A percentile compares a stretch with the other conserved stretches of the same genome.
Evolutionary conservation across 2,888 invertebrate genomes (phyloP).

Genomic region (Euphydryas editha): DNA sequence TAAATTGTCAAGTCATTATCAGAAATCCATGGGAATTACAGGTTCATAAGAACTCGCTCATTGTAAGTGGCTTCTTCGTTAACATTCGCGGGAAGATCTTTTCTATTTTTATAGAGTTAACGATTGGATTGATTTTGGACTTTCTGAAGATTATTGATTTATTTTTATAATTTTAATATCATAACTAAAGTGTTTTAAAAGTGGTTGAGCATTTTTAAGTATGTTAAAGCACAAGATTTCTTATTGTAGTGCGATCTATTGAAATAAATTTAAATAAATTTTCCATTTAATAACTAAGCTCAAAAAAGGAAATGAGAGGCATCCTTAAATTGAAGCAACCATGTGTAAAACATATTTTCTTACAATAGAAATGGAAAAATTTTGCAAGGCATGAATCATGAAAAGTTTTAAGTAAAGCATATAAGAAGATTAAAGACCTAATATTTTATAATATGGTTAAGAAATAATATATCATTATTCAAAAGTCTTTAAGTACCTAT

Average conservation of each 20-base stretch:
- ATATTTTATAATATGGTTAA: too few relatives aligned
- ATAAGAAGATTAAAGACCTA: too few relatives aligned
- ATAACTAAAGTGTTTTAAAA: too few relatives aligned
- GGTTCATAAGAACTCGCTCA: not conserved
- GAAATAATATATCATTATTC: too few relatives aligned
- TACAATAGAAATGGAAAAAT: too few relatives aligned
- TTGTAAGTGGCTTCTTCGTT: not conserved
- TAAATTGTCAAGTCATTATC: constrained; percentile 21
- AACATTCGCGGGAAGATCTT: not conserved
- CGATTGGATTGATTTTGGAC: too few relatives aligned
- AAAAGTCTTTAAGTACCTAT: too few relatives aligned
- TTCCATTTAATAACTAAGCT: not conserved
- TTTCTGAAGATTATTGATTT: not conserved
- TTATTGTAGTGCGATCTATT: not conserved
- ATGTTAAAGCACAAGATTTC: not conserved
- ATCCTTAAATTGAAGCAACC: not conserved
- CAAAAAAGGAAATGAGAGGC: not conserved
- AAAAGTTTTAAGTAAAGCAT: too few relatives aligned
- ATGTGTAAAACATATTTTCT: not conserved
- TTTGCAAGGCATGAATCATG: too few relatives aligned
- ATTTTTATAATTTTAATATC: too few relatives aligned
- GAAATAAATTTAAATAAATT: not conserved
- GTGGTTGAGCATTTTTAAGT: too few relatives aligned
- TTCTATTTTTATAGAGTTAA: not conserved
- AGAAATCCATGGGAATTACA: not conserved